Evolutionary conservation across 2,888 invertebrate genomes (phyloP).

Genomic region (Himalopsyche japonica): DNA sequence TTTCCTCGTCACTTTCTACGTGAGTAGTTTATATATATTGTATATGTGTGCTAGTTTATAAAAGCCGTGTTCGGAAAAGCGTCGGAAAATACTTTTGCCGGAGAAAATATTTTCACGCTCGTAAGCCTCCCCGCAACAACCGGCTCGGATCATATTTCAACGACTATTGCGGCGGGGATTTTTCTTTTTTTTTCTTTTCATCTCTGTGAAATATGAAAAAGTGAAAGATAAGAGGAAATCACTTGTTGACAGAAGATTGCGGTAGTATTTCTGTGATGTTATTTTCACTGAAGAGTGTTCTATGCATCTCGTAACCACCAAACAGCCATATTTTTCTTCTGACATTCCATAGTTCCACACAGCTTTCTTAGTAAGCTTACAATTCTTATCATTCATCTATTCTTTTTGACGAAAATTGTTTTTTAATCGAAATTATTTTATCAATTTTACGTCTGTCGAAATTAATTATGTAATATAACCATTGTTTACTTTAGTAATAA

Average conservation of each 20-base stretch:
- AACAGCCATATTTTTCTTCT: constrained; percentile 1
- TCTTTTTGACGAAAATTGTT: no score
- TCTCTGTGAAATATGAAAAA: background rate
- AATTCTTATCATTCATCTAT: no score
- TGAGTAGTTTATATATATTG: background rate
- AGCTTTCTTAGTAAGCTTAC: constrained; percentile 7
- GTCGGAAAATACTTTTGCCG: background rate
- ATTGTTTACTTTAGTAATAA: no score
- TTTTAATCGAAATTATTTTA: no score
- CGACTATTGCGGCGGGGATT: background rate
- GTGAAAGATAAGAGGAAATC: background rate
- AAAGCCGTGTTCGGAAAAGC: background rate
- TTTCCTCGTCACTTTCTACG: background rate
- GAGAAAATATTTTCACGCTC: background rate
- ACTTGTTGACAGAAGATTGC: background rate
- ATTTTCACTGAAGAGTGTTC: no score
- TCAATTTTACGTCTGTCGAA: no score
- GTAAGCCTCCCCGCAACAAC: background rate
- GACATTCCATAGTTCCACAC: background rate
- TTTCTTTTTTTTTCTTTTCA: background rate
- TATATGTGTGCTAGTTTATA: background rate
- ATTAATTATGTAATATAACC: no score
- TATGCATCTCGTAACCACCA: no score
- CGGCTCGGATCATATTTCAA: background rate
- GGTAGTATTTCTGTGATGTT: background rate